phyloP scores from a whole-genome alignment of 1,140 invertebrate species.

The Telenomus remus region DNA sequence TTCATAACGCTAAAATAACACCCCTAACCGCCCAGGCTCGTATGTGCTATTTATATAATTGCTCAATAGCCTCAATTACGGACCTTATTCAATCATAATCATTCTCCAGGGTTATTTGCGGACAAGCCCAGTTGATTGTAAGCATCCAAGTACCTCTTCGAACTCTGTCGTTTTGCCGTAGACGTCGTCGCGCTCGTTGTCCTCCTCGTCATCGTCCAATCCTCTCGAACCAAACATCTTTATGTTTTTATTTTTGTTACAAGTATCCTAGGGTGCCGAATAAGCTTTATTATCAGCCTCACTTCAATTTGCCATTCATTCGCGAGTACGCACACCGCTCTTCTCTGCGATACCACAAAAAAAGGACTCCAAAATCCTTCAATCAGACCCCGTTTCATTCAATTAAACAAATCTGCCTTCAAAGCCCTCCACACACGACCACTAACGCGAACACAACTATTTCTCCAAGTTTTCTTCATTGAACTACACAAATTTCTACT shows the following conservation, averaged over 20 bases:
- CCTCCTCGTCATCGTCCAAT: slow-evolving; percentile 12
- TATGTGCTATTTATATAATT: slow-evolving; percentile 75
- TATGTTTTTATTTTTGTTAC: slow-evolving; percentile 38
- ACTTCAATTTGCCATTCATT: slow-evolving; percentile 45
- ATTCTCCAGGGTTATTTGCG: slow-evolving; percentile 72
- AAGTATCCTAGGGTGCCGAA: slow-evolving; percentile 32
- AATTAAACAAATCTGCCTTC: too few relatives aligned
- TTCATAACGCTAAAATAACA: slow-evolving; percentile 67
- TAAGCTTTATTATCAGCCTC: slow-evolving; percentile 39
- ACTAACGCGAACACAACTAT: too few relatives aligned
- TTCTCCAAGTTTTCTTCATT: too few relatives aligned
- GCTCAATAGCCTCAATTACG: slow-evolving; percentile 75
- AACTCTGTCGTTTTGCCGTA: slow-evolving; percentile 37
- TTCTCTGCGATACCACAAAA: not conserved
- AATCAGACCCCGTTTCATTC: slow-evolving; percentile 2
- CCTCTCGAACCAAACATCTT: slow-evolving; percentile 33
- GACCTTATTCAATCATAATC: slow-evolving; percentile 75
- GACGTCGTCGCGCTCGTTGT: slow-evolving; percentile 20
- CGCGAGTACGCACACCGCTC: not conserved
- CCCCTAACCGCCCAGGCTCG: slow-evolving; percentile 58
- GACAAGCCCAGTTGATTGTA: slow-evolving; percentile 75
- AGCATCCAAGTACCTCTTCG: slow-evolving; percentile 63
- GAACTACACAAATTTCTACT: too few relatives aligned
- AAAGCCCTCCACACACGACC: too few relatives aligned
- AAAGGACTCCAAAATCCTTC: slow-evolving; percentile 6